These are phyloP conservation scores for Orcinus orca DNA, from an alignment of 2,113 vertebrate species.

Conservation along the genomic window DNA sequence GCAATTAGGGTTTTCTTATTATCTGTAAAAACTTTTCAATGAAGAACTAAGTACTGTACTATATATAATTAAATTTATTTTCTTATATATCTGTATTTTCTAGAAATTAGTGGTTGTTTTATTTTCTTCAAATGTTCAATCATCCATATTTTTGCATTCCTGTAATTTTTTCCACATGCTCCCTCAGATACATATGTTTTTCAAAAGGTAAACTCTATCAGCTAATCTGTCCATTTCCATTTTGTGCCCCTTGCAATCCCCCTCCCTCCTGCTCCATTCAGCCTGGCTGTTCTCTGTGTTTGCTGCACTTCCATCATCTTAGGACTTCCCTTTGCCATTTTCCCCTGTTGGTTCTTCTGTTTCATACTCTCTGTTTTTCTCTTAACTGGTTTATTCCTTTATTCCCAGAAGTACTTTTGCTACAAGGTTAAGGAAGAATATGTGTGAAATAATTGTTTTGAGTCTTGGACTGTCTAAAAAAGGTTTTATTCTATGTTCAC, in stretches of 20 bases:
- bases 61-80: background rate
- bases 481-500: background rate
- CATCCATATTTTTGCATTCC: background rate
- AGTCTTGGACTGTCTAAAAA: background rate
- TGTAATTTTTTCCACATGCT: background rate
- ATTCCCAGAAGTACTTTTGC: background rate
- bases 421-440: background rate
- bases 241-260: fast-evolving
- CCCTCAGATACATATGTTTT: background rate
- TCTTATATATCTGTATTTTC: background rate
- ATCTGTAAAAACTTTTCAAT: background rate
- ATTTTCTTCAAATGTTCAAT: background rate
- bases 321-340: background rate
- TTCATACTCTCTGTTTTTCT: background rate
- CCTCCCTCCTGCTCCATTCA: background rate
- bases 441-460: background rate
- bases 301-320: background rate
- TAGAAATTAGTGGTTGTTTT: background rate
- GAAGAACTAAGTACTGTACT: background rate
- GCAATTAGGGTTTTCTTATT: background rate
- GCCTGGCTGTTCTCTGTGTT: fast-evolving
- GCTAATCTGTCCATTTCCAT: background rate
- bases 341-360: background rate
- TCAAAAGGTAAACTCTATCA: background rate
- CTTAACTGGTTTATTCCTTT: background rate